Base-by-base conservation (phyloP, 2,113 vertebrate genomes). In the Calyptommatus sinebrachiatus region DNA sequence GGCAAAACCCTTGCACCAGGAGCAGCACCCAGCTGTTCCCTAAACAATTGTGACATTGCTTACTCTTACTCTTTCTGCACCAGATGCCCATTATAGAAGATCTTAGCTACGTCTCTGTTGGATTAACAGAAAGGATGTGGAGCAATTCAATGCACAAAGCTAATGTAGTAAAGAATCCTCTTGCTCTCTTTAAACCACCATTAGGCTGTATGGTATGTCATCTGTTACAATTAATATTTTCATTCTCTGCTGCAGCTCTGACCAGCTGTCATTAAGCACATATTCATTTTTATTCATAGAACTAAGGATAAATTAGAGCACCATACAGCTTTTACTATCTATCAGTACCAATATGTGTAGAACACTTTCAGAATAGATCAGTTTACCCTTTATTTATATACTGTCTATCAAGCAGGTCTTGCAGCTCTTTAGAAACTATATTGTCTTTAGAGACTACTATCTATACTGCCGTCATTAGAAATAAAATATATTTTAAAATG, bases 161-260 rank as follows among this genome's bases (percentile, higher is more conserved):
- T 45, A 45, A 28, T 77, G 8, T 24, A 82, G 69, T 73, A 72
- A 4, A 83, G 78, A 85, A 66, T 76, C 85, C 84, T 84, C 14
- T 91, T 90, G 91, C 91, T 94, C 87, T 91, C 88, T 77, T 82
- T 81, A 75, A 81, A 82, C 80, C 78, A 84, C 82, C 77, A 78
- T 29, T 75, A 0, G 0, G 63, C 0, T 0, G 1, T 22, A 82
- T 60, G 78, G 81, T 62, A 77, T 12, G 0, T 82, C 0, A 0
- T 85, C 73, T 86, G 80, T 67, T 72, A 35, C 70, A 83, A 69
- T 80, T 69, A 61, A 86, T 85, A 78, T 24, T 83, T 86, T 18
- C 83, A 83, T 2, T 76, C 71, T 74, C 74, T 81, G 69, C 74
- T 81, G 69, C 74, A 83, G 72, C 68, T 75, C 80, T 76, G 84